Percentiles rank a stretch among this genome's conserved stretches.
Conservation (phyloP, 2,888 invertebrate genomes). For the Gymnosoma rotundatum region DNA sequence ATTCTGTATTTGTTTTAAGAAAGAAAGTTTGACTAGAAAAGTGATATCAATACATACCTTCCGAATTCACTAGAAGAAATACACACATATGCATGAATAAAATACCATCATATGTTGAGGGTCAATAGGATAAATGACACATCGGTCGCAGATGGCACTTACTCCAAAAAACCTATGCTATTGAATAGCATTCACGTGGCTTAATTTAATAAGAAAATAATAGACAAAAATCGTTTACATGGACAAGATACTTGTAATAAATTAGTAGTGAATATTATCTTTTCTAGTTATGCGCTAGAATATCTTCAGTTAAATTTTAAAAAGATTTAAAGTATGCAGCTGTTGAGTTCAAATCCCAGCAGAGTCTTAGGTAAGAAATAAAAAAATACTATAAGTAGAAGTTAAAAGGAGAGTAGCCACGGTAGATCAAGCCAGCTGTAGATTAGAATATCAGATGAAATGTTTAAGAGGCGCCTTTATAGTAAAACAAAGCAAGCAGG, state of each 20-base stretch:
- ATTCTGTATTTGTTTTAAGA: neutral
- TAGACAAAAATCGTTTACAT: constrained; percentile 34
- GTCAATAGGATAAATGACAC: constrained; percentile 24
- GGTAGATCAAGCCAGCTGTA: too few species aligned
- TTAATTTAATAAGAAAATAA: constrained; percentile 40
- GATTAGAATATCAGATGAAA: too few species aligned
- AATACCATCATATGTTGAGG: constrained; percentile 16
- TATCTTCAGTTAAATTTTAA: neutral
- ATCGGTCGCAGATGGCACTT: constrained; percentile 11
- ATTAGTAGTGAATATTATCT: neutral
- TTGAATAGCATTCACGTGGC: constrained; percentile 52
- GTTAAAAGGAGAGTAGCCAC: too few species aligned
- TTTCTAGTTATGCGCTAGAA: neutral
- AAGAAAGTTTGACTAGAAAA: constrained; percentile 39
- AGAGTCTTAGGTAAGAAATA: too few species aligned
- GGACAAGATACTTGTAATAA: constrained; percentile 41
- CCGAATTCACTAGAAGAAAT: constrained; percentile 26
- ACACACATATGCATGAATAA: neutral
- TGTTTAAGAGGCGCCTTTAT: too few species aligned
- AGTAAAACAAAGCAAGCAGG: too few species aligned
- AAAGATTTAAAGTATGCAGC: too few species aligned
- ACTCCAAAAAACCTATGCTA: constrained; percentile 11
- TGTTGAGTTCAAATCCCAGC: too few species aligned
- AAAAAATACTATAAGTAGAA: too few species aligned
- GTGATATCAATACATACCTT: constrained; percentile 41